phyloP scores from a whole-genome alignment of 30 jellyfish, hydroid and myxozoan genomes.

The Aurelia sp. region DNA sequence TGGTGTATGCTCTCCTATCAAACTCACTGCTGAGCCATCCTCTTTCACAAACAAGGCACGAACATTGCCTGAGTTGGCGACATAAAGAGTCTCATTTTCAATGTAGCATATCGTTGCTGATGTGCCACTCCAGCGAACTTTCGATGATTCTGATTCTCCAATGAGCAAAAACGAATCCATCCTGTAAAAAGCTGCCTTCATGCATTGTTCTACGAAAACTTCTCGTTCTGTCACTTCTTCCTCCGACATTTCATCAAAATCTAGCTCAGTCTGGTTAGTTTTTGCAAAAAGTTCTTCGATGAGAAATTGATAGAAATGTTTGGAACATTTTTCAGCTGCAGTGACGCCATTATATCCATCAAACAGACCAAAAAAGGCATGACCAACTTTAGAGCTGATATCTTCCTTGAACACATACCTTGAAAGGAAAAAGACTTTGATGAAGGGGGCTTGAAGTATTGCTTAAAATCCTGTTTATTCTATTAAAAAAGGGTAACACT shows the following conservation, averaged over 20 bases:
- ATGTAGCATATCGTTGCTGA: slow-evolving; percentile 61
- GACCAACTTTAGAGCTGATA: background rate
- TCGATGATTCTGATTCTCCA: slow-evolving; percentile 62
- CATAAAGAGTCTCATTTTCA: slow-evolving; percentile 36
- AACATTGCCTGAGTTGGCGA: slow-evolving; percentile 68
- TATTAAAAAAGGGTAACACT: too few species aligned
- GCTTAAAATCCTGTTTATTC: too few species aligned
- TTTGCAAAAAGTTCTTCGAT: slow-evolving; percentile 2
- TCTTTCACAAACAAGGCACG: slow-evolving; percentile 54
- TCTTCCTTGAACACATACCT: slow-evolving; percentile 37
- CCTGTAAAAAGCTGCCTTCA: slow-evolving; percentile 28
- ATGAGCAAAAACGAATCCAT: slow-evolving; percentile 41
- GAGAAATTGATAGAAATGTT: slow-evolving; percentile 25
- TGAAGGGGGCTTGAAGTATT: too few species aligned
- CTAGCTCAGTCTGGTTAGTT: background rate
- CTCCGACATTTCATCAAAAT: slow-evolving; percentile 5
- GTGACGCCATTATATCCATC: slow-evolving; percentile 72
- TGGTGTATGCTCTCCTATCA: slow-evolving; percentile 41
- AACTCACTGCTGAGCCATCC: slow-evolving; percentile 57
- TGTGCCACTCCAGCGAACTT: slow-evolving; percentile 75
- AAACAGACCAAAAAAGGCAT: slow-evolving; percentile 69
- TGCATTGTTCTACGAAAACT: slow-evolving; percentile 20
- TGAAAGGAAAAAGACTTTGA: background rate
- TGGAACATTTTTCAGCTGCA: slow-evolving; percentile 73
- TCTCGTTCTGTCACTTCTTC: slow-evolving; percentile 3